Evolutionary conservation across 1,140 invertebrate genomes (phyloP).

Genomic region (Kradibia gibbosae): DNA sequence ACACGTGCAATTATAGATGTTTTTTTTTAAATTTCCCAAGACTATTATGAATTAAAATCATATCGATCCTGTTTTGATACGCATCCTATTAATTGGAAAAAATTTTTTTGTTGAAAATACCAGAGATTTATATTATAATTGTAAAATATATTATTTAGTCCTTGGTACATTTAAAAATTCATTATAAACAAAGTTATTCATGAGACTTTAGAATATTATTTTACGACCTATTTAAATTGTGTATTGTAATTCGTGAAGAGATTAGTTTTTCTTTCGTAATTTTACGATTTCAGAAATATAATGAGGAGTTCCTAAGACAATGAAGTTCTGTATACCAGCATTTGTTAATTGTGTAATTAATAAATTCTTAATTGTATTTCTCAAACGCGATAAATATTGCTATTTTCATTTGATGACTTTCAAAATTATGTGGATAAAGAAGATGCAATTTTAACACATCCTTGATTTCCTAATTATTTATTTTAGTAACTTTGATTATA

Average conservation of each 20-base stretch:
- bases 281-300: slow-evolving; percentile 19
- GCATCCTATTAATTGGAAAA: not conserved
- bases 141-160: slow-evolving; percentile 17
- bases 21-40: too few relatives aligned
- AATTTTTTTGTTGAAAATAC: too few relatives aligned
- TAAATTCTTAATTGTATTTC: not conserved
- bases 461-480: not conserved
- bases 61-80: too few relatives aligned
- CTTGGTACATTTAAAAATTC: not conserved
- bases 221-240: not conserved
- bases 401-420: slow-evolving; percentile 4
- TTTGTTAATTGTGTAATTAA: slow-evolving; percentile 18
- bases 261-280: slow-evolving; percentile 2
- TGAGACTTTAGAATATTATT: slow-evolving; percentile 15
- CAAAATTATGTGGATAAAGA: not conserved
- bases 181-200: slow-evolving; percentile 3
- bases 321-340: not conserved
- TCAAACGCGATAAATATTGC: not conserved
- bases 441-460: not conserved
- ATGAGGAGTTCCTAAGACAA: not conserved
- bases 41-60: too few relatives aligned
- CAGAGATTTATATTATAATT: not conserved
- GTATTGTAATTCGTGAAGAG: not conserved
- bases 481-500: not conserved
- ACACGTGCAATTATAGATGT: too few relatives aligned